Evolutionary conservation across 2,113 vertebrate genomes (phyloP).

Genomic region (Galbula dea): DNA sequence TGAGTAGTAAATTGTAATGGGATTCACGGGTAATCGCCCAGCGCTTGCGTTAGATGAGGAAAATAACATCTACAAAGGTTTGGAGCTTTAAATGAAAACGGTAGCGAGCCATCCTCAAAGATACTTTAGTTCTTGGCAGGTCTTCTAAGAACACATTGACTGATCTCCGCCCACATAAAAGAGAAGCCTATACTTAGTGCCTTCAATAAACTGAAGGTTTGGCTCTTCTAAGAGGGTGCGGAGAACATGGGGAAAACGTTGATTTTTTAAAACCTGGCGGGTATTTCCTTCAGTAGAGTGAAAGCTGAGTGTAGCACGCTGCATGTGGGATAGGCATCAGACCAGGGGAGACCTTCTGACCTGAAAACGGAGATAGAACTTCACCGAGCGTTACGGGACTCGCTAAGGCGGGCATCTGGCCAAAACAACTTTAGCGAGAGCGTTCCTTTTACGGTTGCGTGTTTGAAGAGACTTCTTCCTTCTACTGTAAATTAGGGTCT

Average conservation of each 20-base stretch:
- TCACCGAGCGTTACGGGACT: background rate
- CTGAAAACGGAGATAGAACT: background rate
- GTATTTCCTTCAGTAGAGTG: background rate
- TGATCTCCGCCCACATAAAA: slow-evolving; percentile 40
- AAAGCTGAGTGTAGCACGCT: too few species aligned
- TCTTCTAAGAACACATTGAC: slow-evolving; percentile 1
- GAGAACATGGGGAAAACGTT: background rate
- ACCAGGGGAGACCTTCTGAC: background rate
- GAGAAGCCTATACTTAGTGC: background rate
- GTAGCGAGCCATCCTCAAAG: background rate
- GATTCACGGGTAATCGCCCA: background rate
- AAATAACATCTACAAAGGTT: slow-evolving; percentile 2
- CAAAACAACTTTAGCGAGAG: background rate
- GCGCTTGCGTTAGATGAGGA: background rate
- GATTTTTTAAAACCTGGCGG: background rate
- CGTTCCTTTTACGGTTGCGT: background rate
- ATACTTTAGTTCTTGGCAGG: slow-evolving; percentile 1
- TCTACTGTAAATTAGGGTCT: background rate
- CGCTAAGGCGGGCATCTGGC: background rate
- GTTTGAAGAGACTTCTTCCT: background rate
- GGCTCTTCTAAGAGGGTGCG: background rate
- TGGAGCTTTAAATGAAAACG: background rate
- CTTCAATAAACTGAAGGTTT: background rate
- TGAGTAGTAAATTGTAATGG: background rate
- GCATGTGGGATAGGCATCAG: background rate